These are phyloP conservation scores for Psittacula echo DNA, from an alignment of 2,797 vertebrate genomes.

Conservation along the genomic window DNA sequence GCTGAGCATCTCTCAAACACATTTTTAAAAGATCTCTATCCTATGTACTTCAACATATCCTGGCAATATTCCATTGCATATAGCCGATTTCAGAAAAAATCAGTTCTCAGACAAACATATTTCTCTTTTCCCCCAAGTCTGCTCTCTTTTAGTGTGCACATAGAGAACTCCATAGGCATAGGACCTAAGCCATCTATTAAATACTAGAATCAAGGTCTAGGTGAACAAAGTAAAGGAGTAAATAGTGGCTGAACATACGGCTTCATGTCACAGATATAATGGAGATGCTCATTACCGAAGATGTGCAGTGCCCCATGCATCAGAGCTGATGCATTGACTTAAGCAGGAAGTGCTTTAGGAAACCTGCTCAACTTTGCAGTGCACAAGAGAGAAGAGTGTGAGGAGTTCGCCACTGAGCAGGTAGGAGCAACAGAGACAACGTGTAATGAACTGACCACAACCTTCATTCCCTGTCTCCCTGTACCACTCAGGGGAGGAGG, in stretches of 20 bases:
- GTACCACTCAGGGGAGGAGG: neutral
- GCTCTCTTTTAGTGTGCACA: neutral
- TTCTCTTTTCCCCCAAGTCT: neutral
- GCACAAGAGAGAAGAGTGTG: neutral
- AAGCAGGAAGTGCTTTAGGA: neutral
- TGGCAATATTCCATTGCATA: neutral
- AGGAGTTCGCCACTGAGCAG: neutral
- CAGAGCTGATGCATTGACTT: neutral
- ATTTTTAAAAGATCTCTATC: neutral
- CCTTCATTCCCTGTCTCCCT: neutral
- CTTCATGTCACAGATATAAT: rapidly evolving
- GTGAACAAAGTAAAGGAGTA: neutral
- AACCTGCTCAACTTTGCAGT: neutral
- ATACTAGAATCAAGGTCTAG: neutral
- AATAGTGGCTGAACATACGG: rapidly evolving
- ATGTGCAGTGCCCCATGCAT: rapidly evolving
- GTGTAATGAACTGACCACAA: neutral
- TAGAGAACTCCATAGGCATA: neutral
- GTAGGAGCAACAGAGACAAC: neutral
- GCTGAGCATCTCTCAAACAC: neutral
- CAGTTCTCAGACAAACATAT: neutral
- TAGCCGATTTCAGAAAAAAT: neutral
- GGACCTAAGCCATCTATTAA: neutral
- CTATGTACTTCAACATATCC: neutral
- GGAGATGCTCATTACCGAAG: neutral